phyloP scores from a whole-genome alignment of 2,797 vertebrate species.

The Muraenolepis orangiensis region DNA sequence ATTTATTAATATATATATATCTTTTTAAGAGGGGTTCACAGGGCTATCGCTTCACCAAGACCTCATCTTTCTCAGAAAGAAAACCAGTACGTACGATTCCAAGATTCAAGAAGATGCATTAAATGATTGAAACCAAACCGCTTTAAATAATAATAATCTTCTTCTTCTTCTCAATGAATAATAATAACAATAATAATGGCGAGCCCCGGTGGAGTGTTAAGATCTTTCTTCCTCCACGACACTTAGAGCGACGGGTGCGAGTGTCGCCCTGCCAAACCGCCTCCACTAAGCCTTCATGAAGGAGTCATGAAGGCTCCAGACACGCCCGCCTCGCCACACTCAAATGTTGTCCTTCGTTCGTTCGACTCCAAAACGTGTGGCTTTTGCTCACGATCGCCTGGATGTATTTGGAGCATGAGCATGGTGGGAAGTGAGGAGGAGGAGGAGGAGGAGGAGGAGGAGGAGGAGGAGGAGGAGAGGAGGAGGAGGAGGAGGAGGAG shows the following conservation, averaged over 20 bases:
- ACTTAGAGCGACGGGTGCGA: slow-evolving; percentile 32
- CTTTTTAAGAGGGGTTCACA: not conserved
- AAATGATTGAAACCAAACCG: slow-evolving; percentile 41
- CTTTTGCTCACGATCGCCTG: not conserved
- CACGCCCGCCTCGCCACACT: slow-evolving; percentile 41
- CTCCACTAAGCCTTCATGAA: slow-evolving; percentile 32
- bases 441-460: too few species aligned
- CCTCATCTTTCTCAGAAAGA: not conserved
- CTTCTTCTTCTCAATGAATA: slow-evolving; percentile 54
- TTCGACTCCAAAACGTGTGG: too few species aligned
- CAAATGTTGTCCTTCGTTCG: too few species aligned
- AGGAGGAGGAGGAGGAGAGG: too few species aligned
- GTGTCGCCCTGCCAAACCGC: slow-evolving; percentile 40
- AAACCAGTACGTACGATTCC: not conserved
- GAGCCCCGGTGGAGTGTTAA: slow-evolving; percentile 32
- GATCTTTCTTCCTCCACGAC: slow-evolving; percentile 47
- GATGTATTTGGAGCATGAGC: not conserved
- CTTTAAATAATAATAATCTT: slow-evolving; percentile 22
- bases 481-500: too few species aligned
- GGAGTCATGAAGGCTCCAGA: slow-evolving; percentile 32
- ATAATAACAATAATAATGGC: slow-evolving; percentile 11
- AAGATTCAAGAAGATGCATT: slow-evolving; percentile 6
- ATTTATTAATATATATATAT: too few species aligned
- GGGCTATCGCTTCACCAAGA: not conserved
- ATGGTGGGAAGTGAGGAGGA: not conserved